Percentiles rank a stretch among this genome's conserved stretches.
Evolutionary conservation across 2,888 invertebrate species (phyloP).

Genomic region (Macaria liturata): DNA sequence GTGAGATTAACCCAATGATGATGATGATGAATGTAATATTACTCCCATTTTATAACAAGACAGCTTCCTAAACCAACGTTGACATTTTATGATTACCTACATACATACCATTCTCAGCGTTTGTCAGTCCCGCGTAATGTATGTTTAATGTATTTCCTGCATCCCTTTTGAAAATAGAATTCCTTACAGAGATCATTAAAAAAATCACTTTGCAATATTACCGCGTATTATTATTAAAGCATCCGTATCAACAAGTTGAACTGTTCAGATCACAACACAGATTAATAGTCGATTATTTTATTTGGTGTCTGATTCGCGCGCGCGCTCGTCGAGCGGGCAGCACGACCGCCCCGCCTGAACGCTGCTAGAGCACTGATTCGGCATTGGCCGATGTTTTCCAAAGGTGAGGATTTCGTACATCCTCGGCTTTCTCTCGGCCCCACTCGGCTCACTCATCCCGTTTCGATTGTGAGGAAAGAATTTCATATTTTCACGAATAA

Average conservation of each 20-base stretch:
- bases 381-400: constrained; percentile 75
- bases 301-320: constrained; percentile 52
- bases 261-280: constrained; percentile 57
- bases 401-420: constrained; percentile 76
- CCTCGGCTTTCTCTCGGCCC: constrained; percentile 63
- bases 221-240: constrained; percentile 30
- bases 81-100: constrained; percentile 15
- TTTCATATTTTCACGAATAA: constrained; percentile 65
- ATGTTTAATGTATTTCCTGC: constrained; percentile 13
- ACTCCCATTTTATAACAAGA: no score
- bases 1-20: no score
- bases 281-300: constrained; percentile 57
- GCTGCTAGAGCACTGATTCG: constrained; percentile 74
- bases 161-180: constrained; percentile 9
- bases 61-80: no score
- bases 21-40: no score
- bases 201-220: constrained; percentile 27
- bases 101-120: constrained; percentile 29
- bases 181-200: neutral
- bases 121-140: constrained; percentile 20
- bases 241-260: constrained; percentile 53
- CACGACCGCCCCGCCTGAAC: constrained; percentile 56
- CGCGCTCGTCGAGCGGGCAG: constrained; percentile 33
- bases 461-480: constrained; percentile 73
- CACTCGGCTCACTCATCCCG: constrained; percentile 68